Conservation (phyloP, 1,140 invertebrate genomes). For the Apis dorsata region DNA sequence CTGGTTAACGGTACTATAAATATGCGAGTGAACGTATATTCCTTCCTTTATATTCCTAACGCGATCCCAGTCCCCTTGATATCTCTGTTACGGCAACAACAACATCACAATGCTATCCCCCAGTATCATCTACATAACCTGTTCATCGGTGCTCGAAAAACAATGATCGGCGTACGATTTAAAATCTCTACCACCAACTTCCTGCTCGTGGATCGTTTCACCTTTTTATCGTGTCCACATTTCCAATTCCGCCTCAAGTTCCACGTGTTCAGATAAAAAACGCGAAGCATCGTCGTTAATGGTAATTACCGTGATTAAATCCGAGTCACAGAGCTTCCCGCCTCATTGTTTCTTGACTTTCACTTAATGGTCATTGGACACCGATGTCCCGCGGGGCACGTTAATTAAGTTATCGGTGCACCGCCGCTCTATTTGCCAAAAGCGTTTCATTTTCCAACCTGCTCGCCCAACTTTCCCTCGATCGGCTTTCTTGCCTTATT, state of each 20-base stretch:
- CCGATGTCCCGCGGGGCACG: background rate
- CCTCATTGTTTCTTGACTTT: constrained; percentile 32
- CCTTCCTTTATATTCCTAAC: constrained; percentile 27
- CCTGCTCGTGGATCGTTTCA: background rate
- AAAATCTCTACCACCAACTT: background rate
- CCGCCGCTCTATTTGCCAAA: constrained; percentile 23
- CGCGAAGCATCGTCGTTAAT: background rate
- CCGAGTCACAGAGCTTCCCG: background rate
- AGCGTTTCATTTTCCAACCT: constrained; percentile 27
- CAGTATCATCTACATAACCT: background rate
- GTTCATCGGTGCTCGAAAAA: background rate
- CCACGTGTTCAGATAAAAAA: too few relatives aligned
- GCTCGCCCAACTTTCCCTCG: constrained; percentile 15
- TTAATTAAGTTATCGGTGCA: constrained; percentile 19
- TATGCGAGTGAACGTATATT: constrained; percentile 35
- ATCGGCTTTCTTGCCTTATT: constrained; percentile 5
- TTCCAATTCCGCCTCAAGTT: too few relatives aligned
- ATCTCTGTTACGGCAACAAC: constrained; percentile 9
- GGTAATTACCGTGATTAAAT: constrained; percentile 30
- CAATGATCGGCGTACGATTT: background rate
- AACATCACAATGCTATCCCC: background rate
- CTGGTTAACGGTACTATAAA: constrained; percentile 48
- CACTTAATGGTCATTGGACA: constrained; percentile 21
- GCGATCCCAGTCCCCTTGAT: background rate
- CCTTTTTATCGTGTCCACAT: background rate